Evolutionary conservation across 1,140 invertebrate genomes (phyloP).

Genomic region (Saccostrea glomerata): DNA sequence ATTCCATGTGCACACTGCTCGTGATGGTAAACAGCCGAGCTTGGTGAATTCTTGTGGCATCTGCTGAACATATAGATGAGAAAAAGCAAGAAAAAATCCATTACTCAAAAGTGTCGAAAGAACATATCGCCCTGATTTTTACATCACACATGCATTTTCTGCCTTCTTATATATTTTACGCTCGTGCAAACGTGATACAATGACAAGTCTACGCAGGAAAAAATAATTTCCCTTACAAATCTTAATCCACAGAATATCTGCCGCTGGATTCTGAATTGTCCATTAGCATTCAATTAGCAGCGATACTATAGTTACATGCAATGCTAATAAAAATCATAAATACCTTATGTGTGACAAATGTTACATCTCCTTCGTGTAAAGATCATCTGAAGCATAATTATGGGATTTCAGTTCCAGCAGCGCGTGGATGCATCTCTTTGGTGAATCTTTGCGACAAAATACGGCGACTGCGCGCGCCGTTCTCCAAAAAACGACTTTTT

Average conservation of each 20-base stretch:
- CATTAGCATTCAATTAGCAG: too few species aligned
- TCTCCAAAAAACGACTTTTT: not conserved
- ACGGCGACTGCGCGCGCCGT: slow-evolving; percentile 1
- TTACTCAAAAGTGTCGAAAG: slow-evolving; percentile 14
- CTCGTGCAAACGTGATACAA: not conserved
- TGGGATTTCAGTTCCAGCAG: not conserved
- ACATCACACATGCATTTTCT: not conserved
- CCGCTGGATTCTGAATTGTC: too few species aligned
- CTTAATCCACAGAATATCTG: too few species aligned
- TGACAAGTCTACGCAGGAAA: not conserved
- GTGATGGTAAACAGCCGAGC: not conserved
- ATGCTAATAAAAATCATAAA: not conserved
- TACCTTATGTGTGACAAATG: slow-evolving; percentile 22
- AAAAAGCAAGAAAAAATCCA: not conserved
- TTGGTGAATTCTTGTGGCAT: slow-evolving; percentile 22
- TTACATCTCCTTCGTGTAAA: not conserved
- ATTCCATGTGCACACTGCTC: slow-evolving; percentile 22
- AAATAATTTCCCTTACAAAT: not conserved
- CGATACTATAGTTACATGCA: too few species aligned
- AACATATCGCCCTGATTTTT: not conserved
- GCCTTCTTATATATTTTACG: not conserved
- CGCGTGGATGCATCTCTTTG: not conserved
- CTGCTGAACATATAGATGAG: not conserved
- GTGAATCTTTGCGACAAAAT: slow-evolving; percentile 18
- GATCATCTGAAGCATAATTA: not conserved